phyloP scores from a whole-genome alignment of 2,113 vertebrate species.

The Varanus salvator region DNA sequence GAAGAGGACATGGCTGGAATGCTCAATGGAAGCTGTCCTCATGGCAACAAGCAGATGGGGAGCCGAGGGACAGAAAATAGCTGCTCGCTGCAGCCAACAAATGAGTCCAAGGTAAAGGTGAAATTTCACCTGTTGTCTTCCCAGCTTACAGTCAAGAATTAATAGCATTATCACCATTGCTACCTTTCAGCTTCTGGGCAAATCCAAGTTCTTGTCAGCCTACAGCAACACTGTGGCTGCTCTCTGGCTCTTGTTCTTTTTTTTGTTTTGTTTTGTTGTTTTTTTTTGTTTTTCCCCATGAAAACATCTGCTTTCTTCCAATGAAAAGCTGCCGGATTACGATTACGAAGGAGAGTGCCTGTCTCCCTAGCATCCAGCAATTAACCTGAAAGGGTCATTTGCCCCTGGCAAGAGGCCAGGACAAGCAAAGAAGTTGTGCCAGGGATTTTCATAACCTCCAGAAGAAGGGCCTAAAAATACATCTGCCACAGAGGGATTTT shows the following conservation, averaged over 20 bases:
- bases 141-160: neutral
- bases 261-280: no score
- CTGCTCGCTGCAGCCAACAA: neutral
- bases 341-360: conserved; percentile 9
- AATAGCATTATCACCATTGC: conserved; percentile 15
- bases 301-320: conserved; percentile 62
- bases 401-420: conserved; percentile 21
- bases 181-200: conserved; percentile 10
- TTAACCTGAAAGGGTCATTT: conserved; percentile 40
- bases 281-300: neutral
- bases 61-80: neutral
- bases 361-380: conserved; percentile 12
- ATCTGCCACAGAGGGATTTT: neutral
- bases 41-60: neutral
- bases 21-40: neutral
- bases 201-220: conserved; percentile 40
- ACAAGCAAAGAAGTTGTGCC: conserved; percentile 50
- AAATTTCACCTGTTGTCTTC: neutral
- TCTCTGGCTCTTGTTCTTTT: conserved; percentile 45
- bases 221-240: conserved; percentile 57
- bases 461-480: conserved; percentile 27
- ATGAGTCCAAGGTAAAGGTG: neutral
- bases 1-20: neutral
- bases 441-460: conserved; percentile 17
- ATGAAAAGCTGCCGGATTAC: conserved; percentile 62